Conservation (phyloP, 1,140 invertebrate species). For the Streblospio benedicti region DNA sequence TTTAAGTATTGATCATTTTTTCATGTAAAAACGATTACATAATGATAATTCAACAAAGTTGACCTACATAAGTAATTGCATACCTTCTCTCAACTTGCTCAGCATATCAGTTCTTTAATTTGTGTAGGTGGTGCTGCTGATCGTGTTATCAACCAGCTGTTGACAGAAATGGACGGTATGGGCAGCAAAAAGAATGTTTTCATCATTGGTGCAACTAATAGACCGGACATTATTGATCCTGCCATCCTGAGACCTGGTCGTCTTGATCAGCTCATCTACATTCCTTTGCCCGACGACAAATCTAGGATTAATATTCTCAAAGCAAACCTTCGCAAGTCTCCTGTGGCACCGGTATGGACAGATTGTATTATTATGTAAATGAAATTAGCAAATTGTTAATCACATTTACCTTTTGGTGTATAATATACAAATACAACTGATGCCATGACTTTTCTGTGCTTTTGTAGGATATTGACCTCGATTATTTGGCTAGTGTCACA, state of each 20-base stretch:
- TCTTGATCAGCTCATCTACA: conserved; percentile 98
- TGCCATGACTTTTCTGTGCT: too few species aligned
- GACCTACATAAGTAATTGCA: too few species aligned
- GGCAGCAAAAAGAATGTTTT: conserved; percentile 99
- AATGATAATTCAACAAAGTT: too few species aligned
- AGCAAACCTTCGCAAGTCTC: conserved; percentile 93
- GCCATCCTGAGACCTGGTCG: conserved; percentile 96
- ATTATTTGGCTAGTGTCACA: conserved; percentile 90
- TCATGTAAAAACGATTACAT: neutral
- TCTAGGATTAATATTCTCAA: conserved; percentile 89
- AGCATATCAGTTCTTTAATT: too few species aligned
- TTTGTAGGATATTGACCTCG: conserved; percentile 77
- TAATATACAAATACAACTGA: too few species aligned
- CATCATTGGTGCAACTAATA: conserved; percentile 95
- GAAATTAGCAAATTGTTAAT: too few species aligned
- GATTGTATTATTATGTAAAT: neutral
- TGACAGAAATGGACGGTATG: conserved; percentile 99
- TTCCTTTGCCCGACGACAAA: conserved; percentile 97
- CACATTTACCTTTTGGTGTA: too few species aligned
- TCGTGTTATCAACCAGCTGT: conserved; percentile 97
- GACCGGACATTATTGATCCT: conserved; percentile 93
- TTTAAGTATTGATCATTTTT: neutral
- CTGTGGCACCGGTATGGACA: conserved; percentile 67
- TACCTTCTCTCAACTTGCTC: too few species aligned
- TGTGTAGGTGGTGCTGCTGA: conserved; percentile 85